A percentile compares a stretch with the other conserved stretches of the same genome.
phyloP scores from a whole-genome alignment of 2,888 invertebrate genomes.

The Anthoptus insignis region DNA sequence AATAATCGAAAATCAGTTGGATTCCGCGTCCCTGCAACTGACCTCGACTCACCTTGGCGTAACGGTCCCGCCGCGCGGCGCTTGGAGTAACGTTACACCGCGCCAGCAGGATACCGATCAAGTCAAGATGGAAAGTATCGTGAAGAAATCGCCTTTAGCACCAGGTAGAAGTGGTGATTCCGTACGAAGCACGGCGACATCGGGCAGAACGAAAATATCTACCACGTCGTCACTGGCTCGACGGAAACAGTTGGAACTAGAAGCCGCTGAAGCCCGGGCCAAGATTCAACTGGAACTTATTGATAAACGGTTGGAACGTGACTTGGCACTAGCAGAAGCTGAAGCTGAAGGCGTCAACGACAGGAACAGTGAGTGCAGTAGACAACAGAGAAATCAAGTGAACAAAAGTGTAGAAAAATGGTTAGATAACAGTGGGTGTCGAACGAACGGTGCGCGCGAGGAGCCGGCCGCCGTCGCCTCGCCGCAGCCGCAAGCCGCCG shows the following conservation, averaged over 20 bases:
- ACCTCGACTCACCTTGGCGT: slow-evolving; percentile 2
- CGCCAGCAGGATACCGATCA: background rate
- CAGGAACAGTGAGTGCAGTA: slow-evolving; percentile 14
- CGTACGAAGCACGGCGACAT: slow-evolving; percentile 25
- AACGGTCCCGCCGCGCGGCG: background rate
- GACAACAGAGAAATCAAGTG: background rate
- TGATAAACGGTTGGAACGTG: slow-evolving; percentile 30
- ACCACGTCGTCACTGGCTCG: slow-evolving; percentile 27
- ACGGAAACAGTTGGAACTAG: slow-evolving; percentile 31
- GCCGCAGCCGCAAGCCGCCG: too few species aligned
- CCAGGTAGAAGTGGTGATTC: slow-evolving; percentile 21
- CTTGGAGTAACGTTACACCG: background rate
- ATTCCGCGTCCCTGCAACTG: slow-evolving; percentile 19
- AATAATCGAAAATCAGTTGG: slow-evolving; percentile 10
- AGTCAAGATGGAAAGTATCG: background rate
- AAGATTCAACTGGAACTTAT: slow-evolving; percentile 39
- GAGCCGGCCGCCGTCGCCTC: background rate
- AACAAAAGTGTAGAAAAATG: slow-evolving; percentile 18
- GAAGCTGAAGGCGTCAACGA: slow-evolving; percentile 21
- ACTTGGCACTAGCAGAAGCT: slow-evolving; percentile 27
- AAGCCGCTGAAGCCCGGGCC: slow-evolving; percentile 46
- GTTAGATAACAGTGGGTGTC: slow-evolving; percentile 1
- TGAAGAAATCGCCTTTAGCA: background rate
- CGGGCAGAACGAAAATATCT: slow-evolving; percentile 28
- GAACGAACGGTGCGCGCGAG: background rate